Evolutionary conservation across 2,888 invertebrate genomes (phyloP), one percentile per base, ranked within the genome.

Genomic region (Oxyteleia sp.): DNA sequence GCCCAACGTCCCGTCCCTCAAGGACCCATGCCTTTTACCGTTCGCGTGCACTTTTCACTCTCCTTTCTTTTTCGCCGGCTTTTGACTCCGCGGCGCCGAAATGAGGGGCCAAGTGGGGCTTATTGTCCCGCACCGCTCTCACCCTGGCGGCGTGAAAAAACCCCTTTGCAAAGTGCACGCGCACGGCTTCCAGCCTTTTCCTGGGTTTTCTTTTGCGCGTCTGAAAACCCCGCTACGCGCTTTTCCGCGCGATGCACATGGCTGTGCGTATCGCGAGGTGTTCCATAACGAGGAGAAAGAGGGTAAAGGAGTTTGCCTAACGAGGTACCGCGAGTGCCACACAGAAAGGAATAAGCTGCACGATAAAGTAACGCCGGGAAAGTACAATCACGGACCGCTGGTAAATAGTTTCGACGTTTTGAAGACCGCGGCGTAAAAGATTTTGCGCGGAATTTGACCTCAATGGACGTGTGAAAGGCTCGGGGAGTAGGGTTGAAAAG

Each of bases 1-100:
- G 80, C 18, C 26, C 69, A 68, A 53, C 78, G 84, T 80, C 72
- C 55, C 76, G 72, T 78, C 74, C 84, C 59, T 81, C 84, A 64
- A 74, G 79, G 68, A 74, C 72, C 64, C 55, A 49, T 72, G 49
- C 57, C 71, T 71, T 64, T 68, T 41, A 41, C 55, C 51, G 26
- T 8, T 26, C 61, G 32, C 51, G 10, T 32, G 72, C 55, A 57
- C 53, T 84, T 86, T 85, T 7, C 26, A 86, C 86, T 86, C 84
- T 78, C 81, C 80, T 61, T 47, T 49, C 10, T 35, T 69, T 69
- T 13, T 10, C 59, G 15, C 13, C 61, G 66, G 63, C 63, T 74
- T 81, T 74, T 71, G 59, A 64, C 75, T 76, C 72, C 43, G n/a
- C n/a, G n/a, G 16, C 45, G 16, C 47, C 38, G 29, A 61, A 43